phyloP scores from a whole-genome alignment of 2,888 invertebrate genomes.

The Mystacides longicornis region DNA sequence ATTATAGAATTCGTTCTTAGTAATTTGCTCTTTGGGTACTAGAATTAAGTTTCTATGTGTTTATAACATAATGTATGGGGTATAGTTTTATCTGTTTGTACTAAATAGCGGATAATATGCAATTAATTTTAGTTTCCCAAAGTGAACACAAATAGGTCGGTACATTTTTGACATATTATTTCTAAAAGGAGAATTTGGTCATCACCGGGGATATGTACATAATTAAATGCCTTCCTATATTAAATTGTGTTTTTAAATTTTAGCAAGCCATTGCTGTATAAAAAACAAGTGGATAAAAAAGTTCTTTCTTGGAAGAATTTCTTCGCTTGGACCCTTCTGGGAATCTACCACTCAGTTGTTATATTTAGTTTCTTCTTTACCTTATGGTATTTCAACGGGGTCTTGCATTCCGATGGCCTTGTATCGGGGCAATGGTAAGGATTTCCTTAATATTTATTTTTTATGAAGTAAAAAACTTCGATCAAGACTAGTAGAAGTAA shows the following conservation, averaged over 20 bases:
- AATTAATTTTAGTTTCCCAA: no score
- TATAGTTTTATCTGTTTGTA: no score
- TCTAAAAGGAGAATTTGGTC: no score
- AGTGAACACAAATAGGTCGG: no score
- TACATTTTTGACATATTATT: no score
- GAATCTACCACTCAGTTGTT: slow-evolving; percentile 57
- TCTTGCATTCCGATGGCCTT: slow-evolving; percentile 45
- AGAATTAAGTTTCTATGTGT: no score
- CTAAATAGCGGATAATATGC: no score
- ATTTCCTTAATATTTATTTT: slow-evolving; percentile 20
- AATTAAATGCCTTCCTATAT: no score
- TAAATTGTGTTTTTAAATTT: neutral
- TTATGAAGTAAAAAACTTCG: slow-evolving; percentile 29
- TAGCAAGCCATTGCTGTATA: slow-evolving; percentile 63
- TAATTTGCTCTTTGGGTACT: no score
- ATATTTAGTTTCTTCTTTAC: slow-evolving; percentile 50
- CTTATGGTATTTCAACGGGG: slow-evolving; percentile 40
- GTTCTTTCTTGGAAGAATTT: slow-evolving; percentile 57
- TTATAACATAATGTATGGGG: no score
- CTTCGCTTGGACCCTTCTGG: slow-evolving; percentile 52
- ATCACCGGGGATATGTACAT: no score
- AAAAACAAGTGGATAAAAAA: slow-evolving; percentile 53
- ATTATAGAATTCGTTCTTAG: no score
- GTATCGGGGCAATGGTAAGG: slow-evolving; percentile 48
- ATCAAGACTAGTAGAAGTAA: neutral